These are phyloP conservation scores for Epinephelus fuscoguttatus DNA, from an alignment of 2,113 vertebrate genomes.

Conservation along the genomic window DNA sequence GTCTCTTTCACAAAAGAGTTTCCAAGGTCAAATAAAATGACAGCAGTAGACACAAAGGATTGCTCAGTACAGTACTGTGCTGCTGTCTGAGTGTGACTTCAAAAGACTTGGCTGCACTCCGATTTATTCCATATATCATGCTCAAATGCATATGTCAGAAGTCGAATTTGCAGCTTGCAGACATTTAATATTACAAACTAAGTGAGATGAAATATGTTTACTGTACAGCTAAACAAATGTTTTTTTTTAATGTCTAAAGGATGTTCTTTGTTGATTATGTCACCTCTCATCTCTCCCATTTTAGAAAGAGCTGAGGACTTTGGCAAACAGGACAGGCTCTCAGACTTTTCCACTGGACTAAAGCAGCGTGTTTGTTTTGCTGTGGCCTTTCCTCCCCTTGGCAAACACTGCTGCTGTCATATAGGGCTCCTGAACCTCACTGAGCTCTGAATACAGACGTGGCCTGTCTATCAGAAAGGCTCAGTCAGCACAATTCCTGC, in stretches of 20 bases:
- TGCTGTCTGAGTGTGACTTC: slow-evolving; percentile 38
- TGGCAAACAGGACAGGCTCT: slow-evolving; percentile 24
- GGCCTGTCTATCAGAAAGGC: slow-evolving; percentile 61
- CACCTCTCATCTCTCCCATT: slow-evolving; percentile 22
- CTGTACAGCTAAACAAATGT: background rate
- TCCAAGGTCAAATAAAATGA: slow-evolving; percentile 58
- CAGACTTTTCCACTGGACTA: slow-evolving; percentile 23
- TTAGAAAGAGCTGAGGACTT: slow-evolving; percentile 27
- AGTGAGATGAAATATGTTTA: slow-evolving; percentile 7
- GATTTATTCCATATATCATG: slow-evolving; percentile 44
- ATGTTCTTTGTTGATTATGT: slow-evolving; percentile 30
- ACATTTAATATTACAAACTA: slow-evolving; percentile 25
- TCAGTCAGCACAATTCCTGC: slow-evolving; percentile 74
- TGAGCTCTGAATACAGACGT: slow-evolving; percentile 67
- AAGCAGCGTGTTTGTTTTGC: slow-evolving; percentile 53
- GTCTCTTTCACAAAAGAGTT: slow-evolving; percentile 56
- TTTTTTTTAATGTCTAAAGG: slow-evolving; percentile 16
- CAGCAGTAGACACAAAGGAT: slow-evolving; percentile 26
- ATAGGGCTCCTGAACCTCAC: slow-evolving; percentile 49
- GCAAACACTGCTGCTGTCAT: slow-evolving; percentile 63
- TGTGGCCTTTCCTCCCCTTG: slow-evolving; percentile 36
- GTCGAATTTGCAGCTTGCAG: slow-evolving; percentile 31
- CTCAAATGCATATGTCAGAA: slow-evolving; percentile 47
- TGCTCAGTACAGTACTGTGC: slow-evolving; percentile 10
- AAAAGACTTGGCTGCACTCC: slow-evolving; percentile 37